Evolutionary conservation across 1,140 invertebrate species (phyloP), one percentile per base, ranked within the genome.

Genomic region (Heliconius himera): DNA sequence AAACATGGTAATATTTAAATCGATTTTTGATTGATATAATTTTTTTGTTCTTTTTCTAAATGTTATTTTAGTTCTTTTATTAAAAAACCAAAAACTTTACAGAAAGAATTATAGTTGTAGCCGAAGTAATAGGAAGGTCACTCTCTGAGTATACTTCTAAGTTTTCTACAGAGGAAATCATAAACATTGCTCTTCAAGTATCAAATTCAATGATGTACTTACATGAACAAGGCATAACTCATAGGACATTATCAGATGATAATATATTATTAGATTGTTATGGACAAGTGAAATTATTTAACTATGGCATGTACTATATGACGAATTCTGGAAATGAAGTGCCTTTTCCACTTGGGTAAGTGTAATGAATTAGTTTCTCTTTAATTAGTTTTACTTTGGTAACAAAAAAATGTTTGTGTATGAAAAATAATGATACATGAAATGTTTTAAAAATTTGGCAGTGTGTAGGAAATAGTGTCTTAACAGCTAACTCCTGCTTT

Each of bases 231-330:
- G 96, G 96, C 74, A 95, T 99, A 71, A 96, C 97, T 13, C 97
- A 98, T 89, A 96, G 98, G 83, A 97, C 97, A 93, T 93, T 99
- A 29, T 96, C 96, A 81, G 96, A 97, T 77, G 97, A 98, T 81
- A 98, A 98, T 94, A 97, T 99, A 84, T 94, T 99, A 13, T 90
- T 99, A 20, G 96, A 97, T 89, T 95, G 94, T 56, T 93, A 96
- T 85, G 96, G 96, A 51, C 95, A 96, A 87, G 96, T 98, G 0
- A 98, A 99, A 90, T 88, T 99, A 41, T 98, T 98, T 85, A 98
- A 99, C 93, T 99, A 98, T 96, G 99, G 98, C 13, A 92, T 99
- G 74, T 98, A 97, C 95, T 97, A 98, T 88, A 99, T 99, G 97
- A 99, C 98, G 29, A 96, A 97, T 87, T 95, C 95, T 89, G 98